Evolutionary conservation across 1,140 invertebrate species (phyloP).

Genomic region (Eurosta solidaginis): DNA sequence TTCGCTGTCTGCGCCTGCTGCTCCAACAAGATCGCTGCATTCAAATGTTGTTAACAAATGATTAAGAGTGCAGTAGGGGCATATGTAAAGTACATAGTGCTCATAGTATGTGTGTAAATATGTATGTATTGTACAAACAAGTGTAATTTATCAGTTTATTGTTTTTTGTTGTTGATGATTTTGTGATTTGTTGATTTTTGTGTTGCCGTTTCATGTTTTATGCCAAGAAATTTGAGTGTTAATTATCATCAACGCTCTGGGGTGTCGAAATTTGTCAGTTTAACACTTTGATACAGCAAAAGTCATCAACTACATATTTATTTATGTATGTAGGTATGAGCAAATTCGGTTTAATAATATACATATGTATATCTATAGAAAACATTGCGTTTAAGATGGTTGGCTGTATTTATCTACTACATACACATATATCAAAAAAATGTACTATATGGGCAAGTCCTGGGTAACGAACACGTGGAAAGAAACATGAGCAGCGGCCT

Average conservation of each 20-base stretch:
- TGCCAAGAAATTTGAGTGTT: conserved; percentile 24
- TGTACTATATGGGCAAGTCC: too few relatives aligned
- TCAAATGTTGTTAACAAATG: not conserved
- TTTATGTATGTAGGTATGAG: too few relatives aligned
- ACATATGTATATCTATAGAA: not conserved
- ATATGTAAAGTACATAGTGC: too few relatives aligned
- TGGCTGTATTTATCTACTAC: not conserved
- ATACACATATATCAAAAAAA: not conserved
- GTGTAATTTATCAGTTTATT: conserved; percentile 1
- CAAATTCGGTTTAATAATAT: too few relatives aligned
- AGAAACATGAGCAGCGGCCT: too few relatives aligned
- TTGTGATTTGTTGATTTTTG: conserved; percentile 2
- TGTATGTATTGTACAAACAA: not conserved
- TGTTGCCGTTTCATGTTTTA: conserved; percentile 1
- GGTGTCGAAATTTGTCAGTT: conserved; percentile 28
- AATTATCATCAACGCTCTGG: conserved; percentile 19
- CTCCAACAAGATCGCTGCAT: not conserved
- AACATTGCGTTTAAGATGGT: conserved; percentile 11
- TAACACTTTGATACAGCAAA: not conserved
- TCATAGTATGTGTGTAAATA: too few relatives aligned
- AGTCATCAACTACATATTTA: conserved; percentile 13
- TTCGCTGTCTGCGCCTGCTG: conserved; percentile 9
- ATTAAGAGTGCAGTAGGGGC: not conserved
- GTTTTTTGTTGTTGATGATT: not conserved
- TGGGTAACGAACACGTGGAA: too few relatives aligned